Evolutionary conservation across 2,888 invertebrate species (phyloP), one percentile per base, ranked within the genome.

Genomic region (Ochropleura leucogaster): DNA sequence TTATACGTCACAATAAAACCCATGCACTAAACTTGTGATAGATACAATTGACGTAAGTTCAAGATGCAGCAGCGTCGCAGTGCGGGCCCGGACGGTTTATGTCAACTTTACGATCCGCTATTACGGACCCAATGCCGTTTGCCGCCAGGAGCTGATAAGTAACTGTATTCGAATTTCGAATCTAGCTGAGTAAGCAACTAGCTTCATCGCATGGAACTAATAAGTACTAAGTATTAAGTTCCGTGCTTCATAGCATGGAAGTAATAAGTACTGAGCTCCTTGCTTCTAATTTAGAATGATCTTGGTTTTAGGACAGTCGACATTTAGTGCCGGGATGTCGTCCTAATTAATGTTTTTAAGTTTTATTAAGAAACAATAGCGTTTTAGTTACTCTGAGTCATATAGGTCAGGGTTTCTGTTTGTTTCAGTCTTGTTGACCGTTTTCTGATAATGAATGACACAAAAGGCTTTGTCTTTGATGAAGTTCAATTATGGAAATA

Each of bases 81-180:
- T 86, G 85, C 85, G 81, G 85, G 70, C 59, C 67, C 74, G 71
- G 51, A 71, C 73, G 65, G 70, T 86, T 86, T 86, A 86, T 77
- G 85, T 76, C 70, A 51, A 71, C 40, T 86, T 86, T 86, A 86
- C 83, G 87, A 81, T 30, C 72, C 63, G 64, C 72, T 75, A 83
- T 85, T 75, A 84, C 80, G 60, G 76, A 68, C 71, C 82, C 84
- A 79, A 85, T 84, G 75, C 73, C 64, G 81, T 71, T 79, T 83
- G 55, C 71, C 53, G 60, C 69, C 72, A 57, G 64, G 46, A 68
- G 76, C 72, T 76, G 84, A 80, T 83, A 83, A 82, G 79, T 79
- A 68, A 79, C 74, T 68, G 68, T 72, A 74, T 83, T 65, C 80
- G 75, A 67, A 79, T 79, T 64, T 67, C 59, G 77, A 75, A 60